phyloP scores from a whole-genome alignment of 2,113 vertebrate species.

The Bujurquina vittata region DNA sequence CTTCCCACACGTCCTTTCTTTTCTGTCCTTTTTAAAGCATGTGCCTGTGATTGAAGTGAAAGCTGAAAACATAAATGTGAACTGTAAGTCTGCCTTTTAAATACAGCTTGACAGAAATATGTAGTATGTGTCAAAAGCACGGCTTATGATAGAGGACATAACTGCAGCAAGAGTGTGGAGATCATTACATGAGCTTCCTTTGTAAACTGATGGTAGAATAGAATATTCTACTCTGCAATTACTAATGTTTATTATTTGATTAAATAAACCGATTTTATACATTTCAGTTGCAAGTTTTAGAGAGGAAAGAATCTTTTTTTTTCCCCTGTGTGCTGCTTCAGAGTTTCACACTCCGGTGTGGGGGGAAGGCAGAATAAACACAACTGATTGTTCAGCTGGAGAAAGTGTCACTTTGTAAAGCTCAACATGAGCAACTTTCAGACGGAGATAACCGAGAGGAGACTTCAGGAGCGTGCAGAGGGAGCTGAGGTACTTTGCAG shows the following conservation, averaged over 20 bases:
- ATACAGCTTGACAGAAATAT: background rate
- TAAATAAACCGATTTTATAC: no score
- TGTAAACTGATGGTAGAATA: background rate
- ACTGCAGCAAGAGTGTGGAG: background rate
- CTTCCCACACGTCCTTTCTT: constrained; percentile 6
- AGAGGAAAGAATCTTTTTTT: no score
- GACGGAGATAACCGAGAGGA: background rate
- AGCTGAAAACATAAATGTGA: background rate
- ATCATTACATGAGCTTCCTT: background rate
- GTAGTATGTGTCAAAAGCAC: background rate
- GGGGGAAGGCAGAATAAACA: background rate
- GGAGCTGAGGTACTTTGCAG: background rate
- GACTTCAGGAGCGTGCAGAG: background rate
- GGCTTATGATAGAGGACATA: no score
- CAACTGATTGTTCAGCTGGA: background rate
- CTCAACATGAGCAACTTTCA: background rate
- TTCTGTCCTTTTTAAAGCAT: background rate
- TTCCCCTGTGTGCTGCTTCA: background rate
- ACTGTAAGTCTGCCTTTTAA: background rate
- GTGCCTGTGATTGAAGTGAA: background rate
- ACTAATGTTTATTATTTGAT: no score
- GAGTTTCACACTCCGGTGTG: background rate
- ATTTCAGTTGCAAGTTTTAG: no score
- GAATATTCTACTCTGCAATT: no score
- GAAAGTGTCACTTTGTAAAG: background rate